A percentile compares a stretch with the other conserved stretches of the same genome.
Evolutionary conservation across 2,888 invertebrate species (phyloP).

Genomic region (Strigamia crassipes): DNA sequence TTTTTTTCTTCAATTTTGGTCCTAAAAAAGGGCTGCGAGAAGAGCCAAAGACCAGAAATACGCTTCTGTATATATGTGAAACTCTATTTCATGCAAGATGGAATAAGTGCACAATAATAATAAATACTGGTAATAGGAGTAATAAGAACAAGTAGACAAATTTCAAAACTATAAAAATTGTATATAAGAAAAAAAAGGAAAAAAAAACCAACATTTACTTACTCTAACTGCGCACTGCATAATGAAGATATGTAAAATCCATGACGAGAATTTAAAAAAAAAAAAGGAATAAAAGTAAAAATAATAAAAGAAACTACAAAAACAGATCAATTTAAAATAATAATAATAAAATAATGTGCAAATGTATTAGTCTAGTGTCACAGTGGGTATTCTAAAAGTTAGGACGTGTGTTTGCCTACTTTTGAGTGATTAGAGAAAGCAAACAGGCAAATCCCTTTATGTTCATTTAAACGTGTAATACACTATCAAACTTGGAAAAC

Average conservation of each 20-base stretch:
- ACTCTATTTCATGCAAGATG: neutral
- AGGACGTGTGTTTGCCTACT: neutral
- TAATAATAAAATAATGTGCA: constrained; percentile 3
- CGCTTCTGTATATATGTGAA: neutral
- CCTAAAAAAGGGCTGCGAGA: no score
- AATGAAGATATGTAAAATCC: neutral
- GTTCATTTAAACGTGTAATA: neutral
- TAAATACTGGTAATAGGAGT: neutral
- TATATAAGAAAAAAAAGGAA: neutral
- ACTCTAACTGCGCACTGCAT: constrained; percentile 49
- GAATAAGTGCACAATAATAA: neutral
- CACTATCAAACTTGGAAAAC: neutral
- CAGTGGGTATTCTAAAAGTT: neutral
- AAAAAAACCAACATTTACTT: constrained; percentile 41
- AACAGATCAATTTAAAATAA: neutral
- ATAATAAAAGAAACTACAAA: constrained; percentile 45
- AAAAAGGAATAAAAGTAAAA: constrained; percentile 29
- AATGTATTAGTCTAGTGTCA: neutral
- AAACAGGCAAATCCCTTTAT: no score
- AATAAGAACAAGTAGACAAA: neutral
- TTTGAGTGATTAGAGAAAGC: neutral
- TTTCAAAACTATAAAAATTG: neutral
- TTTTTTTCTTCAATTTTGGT: no score
- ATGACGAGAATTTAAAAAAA: constrained; percentile 44
- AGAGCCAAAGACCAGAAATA: no score